Percentiles rank a stretch among this genome's conserved stretches.
Evolutionary conservation across 2,888 invertebrate genomes (phyloP).

Genomic region (Eudasyphora cyanicolor): DNA sequence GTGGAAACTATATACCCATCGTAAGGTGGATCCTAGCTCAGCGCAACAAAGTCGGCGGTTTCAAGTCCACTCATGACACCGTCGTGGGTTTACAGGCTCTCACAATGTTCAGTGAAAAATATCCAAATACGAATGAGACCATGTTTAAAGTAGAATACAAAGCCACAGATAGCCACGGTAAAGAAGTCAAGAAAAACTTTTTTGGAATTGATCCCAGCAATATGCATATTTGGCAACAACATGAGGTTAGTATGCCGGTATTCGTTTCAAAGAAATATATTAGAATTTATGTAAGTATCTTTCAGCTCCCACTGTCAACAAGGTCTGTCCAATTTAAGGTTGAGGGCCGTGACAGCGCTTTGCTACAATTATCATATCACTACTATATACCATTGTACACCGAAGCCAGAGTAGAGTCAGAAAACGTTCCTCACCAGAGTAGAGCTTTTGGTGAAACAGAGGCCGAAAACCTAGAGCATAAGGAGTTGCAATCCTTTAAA

Average conservation of each 20-base stretch:
- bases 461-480: too few relatives aligned
- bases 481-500: too few relatives aligned
- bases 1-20: constrained; percentile 83
- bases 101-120: constrained; percentile 82
- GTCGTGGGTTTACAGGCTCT: constrained; percentile 87
- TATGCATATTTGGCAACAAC: neutral
- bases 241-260: neutral
- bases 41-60: constrained; percentile 86
- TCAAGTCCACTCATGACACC: constrained; percentile 89
- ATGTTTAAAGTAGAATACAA: constrained; percentile 20
- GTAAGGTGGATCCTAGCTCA: constrained; percentile 88
- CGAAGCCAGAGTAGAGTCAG: too few relatives aligned
- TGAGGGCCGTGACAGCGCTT: too few relatives aligned
- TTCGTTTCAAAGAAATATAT: too few relatives aligned
- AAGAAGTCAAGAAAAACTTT: neutral
- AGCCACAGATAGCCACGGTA: constrained; percentile 4
- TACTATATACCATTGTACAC: too few relatives aligned
- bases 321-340: too few relatives aligned
- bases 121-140: constrained; percentile 74
- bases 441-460: too few relatives aligned
- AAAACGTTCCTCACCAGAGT: too few relatives aligned
- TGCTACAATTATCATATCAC: too few relatives aligned
- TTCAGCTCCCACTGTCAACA: too few relatives aligned
- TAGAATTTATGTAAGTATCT: too few relatives aligned
- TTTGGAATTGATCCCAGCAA: constrained; percentile 2